Evolutionary conservation across 2,888 invertebrate genomes (phyloP), one percentile per base, ranked within the genome.

Genomic region (Lithophane socia): DNA sequence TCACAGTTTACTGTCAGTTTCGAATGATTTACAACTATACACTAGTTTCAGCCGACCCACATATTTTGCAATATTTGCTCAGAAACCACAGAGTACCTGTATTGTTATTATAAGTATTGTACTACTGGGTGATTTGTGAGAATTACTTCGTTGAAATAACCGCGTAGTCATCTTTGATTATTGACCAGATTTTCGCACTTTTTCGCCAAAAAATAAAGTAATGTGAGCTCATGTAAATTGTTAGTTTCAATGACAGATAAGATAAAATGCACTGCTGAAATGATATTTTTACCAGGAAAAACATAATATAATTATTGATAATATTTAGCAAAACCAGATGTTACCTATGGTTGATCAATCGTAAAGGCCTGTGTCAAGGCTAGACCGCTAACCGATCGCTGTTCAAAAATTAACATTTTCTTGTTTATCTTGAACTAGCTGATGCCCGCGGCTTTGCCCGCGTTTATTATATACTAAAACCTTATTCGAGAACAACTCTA

Each of bases 11-110:
- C 67, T 13, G 77, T 61, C 80, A 73, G 47, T 66, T 72, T 42
- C 29, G 56, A 77, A 77, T 75, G 67, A 84, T 86, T 87, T 85
- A 86, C 74, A 80, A 73, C 71, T 76, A 67, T 58, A 63, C 58
- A 80, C 77, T 67, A 74, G 78, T 76, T 77, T 54, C 61, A 74
- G 54, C 2, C 66, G 81, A 81, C 86, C 87, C 69, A 86, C 79
- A 85, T 85, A 85, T 82, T 85, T 82, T 72, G 86, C 64, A 85
- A 85, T 72, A 83, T 85, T 85, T 85, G 63, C 72, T 63, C 68
- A 16, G 65, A 72, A 72, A 78, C 65, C 69, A 29, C 58, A 56
- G 42, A 66, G 56, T 72, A 61, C 71, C 44, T 63, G 64, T 66
- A 63, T 75, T 66, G 73, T 83, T 65, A 47, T 56, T 64, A 24